Evolutionary conservation across 1,140 invertebrate species (phyloP).

Genomic region (Stenopsyche tienmushanensis): DNA sequence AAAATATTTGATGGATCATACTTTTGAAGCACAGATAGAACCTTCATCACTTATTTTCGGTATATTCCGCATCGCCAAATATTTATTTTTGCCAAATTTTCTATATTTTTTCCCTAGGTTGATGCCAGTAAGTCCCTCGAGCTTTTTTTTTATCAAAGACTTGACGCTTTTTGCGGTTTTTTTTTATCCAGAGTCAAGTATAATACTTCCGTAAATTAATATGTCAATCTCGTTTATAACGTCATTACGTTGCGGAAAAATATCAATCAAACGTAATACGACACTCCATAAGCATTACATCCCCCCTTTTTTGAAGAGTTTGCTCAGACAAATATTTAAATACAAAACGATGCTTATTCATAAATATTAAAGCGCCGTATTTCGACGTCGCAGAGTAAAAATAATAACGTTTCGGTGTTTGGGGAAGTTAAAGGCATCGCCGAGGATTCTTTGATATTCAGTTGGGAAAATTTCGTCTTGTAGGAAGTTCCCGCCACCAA

Average conservation of each 20-base stretch:
- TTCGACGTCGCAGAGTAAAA: neutral
- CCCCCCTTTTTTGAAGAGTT: neutral
- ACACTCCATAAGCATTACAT: neutral
- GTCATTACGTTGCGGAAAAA: neutral
- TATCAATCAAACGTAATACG: neutral
- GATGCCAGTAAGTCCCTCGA: neutral
- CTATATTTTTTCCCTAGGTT: neutral
- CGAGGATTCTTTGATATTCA: neutral
- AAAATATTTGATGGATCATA: neutral
- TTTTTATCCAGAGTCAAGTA: neutral
- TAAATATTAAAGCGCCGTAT: neutral
- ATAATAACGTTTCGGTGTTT: neutral
- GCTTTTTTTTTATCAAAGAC: neutral
- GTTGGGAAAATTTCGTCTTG: neutral
- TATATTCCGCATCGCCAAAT: neutral
- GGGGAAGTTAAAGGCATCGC: too few species aligned
- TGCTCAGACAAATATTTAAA: neutral
- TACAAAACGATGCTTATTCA: neutral
- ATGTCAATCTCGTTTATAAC: neutral
- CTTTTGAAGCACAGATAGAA: too few species aligned
- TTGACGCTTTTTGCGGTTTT: neutral
- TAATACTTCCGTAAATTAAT: neutral
- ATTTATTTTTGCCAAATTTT: neutral
- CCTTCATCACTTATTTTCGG: neutral
- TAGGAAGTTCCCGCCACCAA: slow-evolving; percentile 11